Conservation (phyloP, 2,113 vertebrate genomes). For the Strigops habroptila region DNA sequence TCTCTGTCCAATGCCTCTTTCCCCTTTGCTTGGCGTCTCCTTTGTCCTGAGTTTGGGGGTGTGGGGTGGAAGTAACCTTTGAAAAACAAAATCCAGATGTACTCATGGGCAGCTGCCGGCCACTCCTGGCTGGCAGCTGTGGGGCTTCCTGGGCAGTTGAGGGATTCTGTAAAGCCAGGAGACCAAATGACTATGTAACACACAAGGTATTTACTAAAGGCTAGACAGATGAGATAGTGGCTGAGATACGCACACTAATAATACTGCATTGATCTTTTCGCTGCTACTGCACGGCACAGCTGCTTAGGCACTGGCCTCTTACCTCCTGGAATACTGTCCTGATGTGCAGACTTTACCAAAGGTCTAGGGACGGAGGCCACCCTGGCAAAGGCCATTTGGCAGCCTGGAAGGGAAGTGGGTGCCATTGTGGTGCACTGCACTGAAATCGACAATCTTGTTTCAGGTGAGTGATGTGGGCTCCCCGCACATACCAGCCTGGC, state of each 20-base stretch:
- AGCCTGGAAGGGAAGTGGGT: neutral
- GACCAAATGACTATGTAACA: neutral
- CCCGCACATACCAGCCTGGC: neutral
- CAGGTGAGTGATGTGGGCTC: neutral
- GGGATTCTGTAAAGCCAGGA: neutral
- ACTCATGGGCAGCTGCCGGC: neutral
- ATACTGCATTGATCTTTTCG: accelerated
- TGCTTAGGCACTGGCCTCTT: neutral
- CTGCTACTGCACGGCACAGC: neutral
- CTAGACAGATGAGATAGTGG: neutral
- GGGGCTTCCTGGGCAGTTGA: neutral
- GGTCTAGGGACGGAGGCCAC: neutral
- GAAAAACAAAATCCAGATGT: neutral
- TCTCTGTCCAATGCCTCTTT: neutral
- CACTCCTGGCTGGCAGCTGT: neutral
- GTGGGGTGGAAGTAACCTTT: neutral
- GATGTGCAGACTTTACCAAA: neutral
- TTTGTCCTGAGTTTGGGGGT: neutral
- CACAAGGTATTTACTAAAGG: neutral
- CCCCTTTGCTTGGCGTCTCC: neutral
- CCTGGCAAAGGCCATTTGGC: neutral
- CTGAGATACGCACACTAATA: neutral
- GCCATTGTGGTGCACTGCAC: too few species aligned
- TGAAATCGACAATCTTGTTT: neutral
- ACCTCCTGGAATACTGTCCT: neutral